phyloP scores from a whole-genome alignment of 2,797 vertebrate species.

The Delichon dasypus region DNA sequence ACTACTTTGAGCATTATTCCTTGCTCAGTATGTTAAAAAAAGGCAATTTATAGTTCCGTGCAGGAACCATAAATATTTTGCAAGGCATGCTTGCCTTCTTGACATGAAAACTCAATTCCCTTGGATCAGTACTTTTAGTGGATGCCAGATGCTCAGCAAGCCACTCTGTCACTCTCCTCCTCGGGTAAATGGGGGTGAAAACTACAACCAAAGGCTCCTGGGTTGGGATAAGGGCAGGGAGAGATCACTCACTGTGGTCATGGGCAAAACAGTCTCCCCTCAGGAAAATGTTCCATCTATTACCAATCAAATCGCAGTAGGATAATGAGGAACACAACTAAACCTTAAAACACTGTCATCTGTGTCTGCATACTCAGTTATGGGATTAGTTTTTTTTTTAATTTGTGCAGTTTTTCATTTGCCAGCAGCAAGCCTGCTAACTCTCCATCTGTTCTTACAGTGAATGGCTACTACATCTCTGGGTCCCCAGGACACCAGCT shows the following conservation, averaged over 20 bases:
- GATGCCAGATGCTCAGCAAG: neutral
- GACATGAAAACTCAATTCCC: neutral
- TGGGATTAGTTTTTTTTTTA: neutral
- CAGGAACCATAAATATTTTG: neutral
- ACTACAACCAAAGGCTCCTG: neutral
- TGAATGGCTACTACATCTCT: constrained; percentile 92
- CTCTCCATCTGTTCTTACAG: constrained; percentile 75
- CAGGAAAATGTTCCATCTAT: neutral
- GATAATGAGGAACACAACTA: neutral
- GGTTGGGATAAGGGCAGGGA: neutral
- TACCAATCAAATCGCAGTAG: neutral
- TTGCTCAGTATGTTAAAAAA: neutral
- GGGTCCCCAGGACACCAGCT: constrained; percentile 85
- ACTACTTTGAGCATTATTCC: neutral
- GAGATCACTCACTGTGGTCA: neutral
- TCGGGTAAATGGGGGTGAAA: neutral
- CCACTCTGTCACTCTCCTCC: neutral
- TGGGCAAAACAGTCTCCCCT: neutral
- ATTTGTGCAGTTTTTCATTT: neutral
- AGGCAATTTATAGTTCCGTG: neutral
- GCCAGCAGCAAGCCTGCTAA: neutral
- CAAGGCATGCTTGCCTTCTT: neutral
- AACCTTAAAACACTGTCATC: neutral
- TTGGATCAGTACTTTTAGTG: neutral
- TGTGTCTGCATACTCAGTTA: neutral